These are phyloP conservation scores for Melopsittacus undulatus DNA, from an alignment of 2,797 vertebrate genomes.

Conservation along the genomic window DNA sequence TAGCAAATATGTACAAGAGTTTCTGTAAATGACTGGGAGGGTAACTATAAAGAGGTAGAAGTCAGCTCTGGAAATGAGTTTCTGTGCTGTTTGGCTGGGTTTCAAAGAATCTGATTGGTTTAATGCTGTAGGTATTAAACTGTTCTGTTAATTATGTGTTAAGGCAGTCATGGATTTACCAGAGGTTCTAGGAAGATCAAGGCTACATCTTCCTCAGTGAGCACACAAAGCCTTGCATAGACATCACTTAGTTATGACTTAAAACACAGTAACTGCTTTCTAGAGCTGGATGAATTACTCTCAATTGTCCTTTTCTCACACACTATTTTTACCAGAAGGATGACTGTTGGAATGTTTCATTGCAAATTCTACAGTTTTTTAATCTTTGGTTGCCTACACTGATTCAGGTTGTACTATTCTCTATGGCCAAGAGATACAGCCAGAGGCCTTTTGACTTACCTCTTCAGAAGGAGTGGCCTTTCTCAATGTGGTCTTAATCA, in stretches of 20 bases:
- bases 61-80: constrained; percentile 4
- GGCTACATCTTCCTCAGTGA: neutral
- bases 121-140: constrained; percentile 35
- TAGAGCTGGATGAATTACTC: neutral
- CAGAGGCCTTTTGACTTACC: neutral
- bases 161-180: constrained; percentile 30
- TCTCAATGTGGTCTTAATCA: neutral
- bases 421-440: neutral
- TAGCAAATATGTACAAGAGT: neutral
- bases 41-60: neutral
- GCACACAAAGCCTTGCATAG: neutral
- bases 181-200: constrained; percentile 16
- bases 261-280: neutral
- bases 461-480: neutral
- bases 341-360: neutral
- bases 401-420: neutral
- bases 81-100: neutral
- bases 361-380: neutral
- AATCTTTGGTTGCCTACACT: neutral
- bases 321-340: neutral
- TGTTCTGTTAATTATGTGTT: constrained; percentile 42
- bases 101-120: constrained; percentile 39
- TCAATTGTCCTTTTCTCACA: neutral
- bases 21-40: neutral
- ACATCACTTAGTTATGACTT: neutral